Evolutionary conservation across 2,113 vertebrate species (phyloP), one percentile per base, ranked within the genome.

Genomic region (Symphodus melops): DNA sequence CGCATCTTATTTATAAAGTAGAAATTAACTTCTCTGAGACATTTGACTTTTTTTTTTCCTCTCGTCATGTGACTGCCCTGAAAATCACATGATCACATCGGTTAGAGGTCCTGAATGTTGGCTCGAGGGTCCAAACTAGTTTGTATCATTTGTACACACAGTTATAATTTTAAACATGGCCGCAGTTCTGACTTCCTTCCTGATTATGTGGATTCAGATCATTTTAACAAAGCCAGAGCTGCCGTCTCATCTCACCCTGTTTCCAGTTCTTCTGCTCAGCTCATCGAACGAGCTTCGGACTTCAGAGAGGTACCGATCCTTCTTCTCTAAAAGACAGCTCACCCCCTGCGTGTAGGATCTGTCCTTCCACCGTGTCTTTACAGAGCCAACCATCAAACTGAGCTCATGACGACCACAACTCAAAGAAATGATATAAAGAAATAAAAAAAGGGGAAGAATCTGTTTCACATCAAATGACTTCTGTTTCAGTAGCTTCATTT

Each of bases 381-480:
- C 8, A 20, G 25, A n/a, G n/a, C n/a, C n/a, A n/a, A n/a, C n/a
- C n/a, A n/a, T n/a, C n/a, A n/a, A n/a, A n/a, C n/a, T n/a, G n/a
- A n/a, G 56, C 49, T 79, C 61, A 48, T 64, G 64, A 68, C 36
- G 5, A 28, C 28, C 28, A 28, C 28, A 28, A 5, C 5, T 28
- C 28, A 28, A 28, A 28, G 3, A 2, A n/a, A n/a, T n/a, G 25
- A 25, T 25, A 25, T 33, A 33, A 28, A 28, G 28, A 28, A 3
- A 33, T 33, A 33, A 33, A 33, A 5, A 33, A 33, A 25, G 13
- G 3, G 28, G 61, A 54, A 52, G 20, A 65, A 65, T 73, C 3
- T 68, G 53, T 44, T 53, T 46, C 75, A 68, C 11, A 69, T 73
- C 56, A 41, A 39, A 55, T 60, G 19, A 56, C 56, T 65, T 49